Conservation (phyloP, 2,888 invertebrate species). For the Slavum lentiscoides region DNA sequence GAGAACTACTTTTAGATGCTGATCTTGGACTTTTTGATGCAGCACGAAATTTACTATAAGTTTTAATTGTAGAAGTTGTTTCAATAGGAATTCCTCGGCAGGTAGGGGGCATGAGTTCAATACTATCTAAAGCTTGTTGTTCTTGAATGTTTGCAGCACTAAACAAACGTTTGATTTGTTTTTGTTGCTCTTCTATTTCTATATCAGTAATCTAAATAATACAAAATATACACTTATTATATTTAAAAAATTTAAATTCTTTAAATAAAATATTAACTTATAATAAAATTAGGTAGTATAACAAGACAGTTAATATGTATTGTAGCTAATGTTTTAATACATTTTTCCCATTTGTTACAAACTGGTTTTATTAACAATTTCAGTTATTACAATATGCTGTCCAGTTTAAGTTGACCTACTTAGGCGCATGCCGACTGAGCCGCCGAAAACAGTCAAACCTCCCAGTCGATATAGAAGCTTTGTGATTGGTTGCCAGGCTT, state of each 20-base stretch:
- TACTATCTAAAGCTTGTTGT: conserved; percentile 51
- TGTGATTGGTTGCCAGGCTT: no score
- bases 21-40: conserved; percentile 32
- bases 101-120: conserved; percentile 25
- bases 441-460: no score
- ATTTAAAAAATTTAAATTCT: neutral
- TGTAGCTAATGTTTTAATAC: no score
- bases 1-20: neutral
- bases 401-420: no score
- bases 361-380: neutral
- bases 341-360: no score
- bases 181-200: neutral
- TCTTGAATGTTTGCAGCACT: neutral
- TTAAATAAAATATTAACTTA: neutral
- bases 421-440: no score
- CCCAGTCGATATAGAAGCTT: no score
- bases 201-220: neutral
- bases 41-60: neutral
- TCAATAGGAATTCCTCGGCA: conserved; percentile 50
- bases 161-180: neutral
- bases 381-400: neutral
- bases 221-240: neutral
- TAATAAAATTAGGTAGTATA: neutral
- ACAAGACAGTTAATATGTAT: neutral
- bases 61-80: neutral